These are phyloP conservation scores for Struthidea cinerea DNA, from an alignment of 2,113 vertebrate genomes.

Conservation along the genomic window DNA sequence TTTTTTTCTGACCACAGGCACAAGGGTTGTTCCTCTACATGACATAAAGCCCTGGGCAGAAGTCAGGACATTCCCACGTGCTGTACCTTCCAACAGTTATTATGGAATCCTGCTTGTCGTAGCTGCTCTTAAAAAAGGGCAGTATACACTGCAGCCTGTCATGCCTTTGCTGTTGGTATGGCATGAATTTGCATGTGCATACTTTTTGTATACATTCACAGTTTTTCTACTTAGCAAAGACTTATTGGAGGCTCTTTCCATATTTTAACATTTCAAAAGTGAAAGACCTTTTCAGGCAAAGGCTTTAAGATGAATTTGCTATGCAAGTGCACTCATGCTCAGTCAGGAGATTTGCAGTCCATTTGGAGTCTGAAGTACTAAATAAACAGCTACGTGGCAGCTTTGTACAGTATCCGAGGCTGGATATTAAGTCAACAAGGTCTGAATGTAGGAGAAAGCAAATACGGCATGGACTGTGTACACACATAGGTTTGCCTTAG, in stretches of 20 bases:
- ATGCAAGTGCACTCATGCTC: background rate
- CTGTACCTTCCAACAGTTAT: background rate
- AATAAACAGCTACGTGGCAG: constrained; percentile 21
- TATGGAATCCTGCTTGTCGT: background rate
- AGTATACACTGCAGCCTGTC: background rate
- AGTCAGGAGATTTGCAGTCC: background rate
- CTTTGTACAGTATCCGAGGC: background rate
- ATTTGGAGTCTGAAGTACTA: constrained; percentile 21
- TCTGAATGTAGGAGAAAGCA: constrained; percentile 15
- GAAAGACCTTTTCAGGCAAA: background rate
- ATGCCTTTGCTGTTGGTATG: background rate
- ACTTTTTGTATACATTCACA: background rate
- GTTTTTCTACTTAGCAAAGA: background rate
- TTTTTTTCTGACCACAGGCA: background rate
- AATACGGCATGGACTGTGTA: background rate
- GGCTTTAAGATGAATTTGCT: background rate
- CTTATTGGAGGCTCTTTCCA: background rate
- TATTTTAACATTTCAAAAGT: background rate
- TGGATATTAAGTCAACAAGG: constrained; percentile 33
- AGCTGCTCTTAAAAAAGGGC: background rate
- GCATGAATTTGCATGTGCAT: background rate
- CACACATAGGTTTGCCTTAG: background rate
- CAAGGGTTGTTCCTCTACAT: background rate
- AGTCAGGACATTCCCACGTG: background rate
- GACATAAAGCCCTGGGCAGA: background rate